Evolutionary conservation across 2,888 invertebrate genomes (phyloP), one percentile per base, ranked within the genome.

Genomic region (Microctonus hyperodae): DNA sequence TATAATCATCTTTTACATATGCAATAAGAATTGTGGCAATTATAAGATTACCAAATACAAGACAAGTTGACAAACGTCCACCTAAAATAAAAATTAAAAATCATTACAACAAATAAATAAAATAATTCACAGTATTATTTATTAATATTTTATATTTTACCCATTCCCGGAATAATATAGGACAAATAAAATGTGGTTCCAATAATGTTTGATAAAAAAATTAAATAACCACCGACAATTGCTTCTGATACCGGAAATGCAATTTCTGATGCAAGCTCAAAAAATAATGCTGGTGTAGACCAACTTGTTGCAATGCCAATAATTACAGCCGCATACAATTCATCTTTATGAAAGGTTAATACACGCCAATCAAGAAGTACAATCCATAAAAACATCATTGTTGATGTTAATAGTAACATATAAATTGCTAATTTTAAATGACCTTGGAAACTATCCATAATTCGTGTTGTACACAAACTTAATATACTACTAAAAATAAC

Each of bases 221-320:
- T 80, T 76, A 81, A 75, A 69, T 75, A 79, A 25, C 81, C 81
- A 13, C 79, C 79, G 5, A 79, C 77, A 48, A 81, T 74, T 22
- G 79, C 79, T 71, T 81, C 81, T 11, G 80, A 78, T 9, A 81
- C 68, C 9, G 81, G 81, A 69, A 75, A 79, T 44, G 78, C 78
- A 31, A 81, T 74, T 71, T 82, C 79, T 6, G 78, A 76, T 25
- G 79, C 80, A 25, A 81, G 72, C 64, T 82, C 81, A 37, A 81
- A 75, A 64, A 79, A 79, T 1, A 81, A 70, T 1, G 81, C 76
- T 3, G 79, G 75, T 0, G 78, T 76, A 13, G 79, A 75, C 79
- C 79, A 81, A 50, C 78, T 76, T 25, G 74, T 65, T 13, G 80
- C 74, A 60, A 81, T 71, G 11, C 78, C 81, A 7, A 76, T 58